phyloP scores from a whole-genome alignment of 2,797 vertebrate genomes.

The Orientallactaga sibirica region DNA sequence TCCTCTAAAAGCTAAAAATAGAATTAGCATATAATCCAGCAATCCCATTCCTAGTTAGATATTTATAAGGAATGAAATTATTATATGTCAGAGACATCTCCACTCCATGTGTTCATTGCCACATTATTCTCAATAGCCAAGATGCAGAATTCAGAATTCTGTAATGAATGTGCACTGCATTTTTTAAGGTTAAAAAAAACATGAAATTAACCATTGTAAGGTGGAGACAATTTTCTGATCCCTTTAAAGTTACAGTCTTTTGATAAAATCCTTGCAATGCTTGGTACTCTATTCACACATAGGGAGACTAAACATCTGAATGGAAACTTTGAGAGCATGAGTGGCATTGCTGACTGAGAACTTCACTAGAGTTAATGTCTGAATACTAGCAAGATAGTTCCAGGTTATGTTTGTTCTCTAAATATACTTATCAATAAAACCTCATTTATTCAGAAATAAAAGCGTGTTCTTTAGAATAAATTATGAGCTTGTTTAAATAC shows the following conservation, averaged over 20 bases:
- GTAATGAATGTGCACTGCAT: background rate
- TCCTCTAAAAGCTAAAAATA: background rate
- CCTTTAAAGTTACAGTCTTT: background rate
- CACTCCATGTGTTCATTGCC: background rate
- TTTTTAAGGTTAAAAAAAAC: background rate
- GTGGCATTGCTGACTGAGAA: background rate
- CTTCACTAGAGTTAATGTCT: background rate
- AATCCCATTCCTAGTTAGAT: background rate
- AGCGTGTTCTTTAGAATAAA: conserved; percentile 6
- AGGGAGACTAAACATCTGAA: background rate
- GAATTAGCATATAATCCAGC: background rate
- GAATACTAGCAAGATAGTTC: background rate
- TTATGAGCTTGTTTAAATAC: conserved; percentile 5
- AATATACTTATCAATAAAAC: conserved; percentile 9
- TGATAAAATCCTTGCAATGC: background rate
- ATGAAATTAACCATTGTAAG: background rate
- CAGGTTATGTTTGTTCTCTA: background rate
- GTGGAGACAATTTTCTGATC: background rate
- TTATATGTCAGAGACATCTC: background rate
- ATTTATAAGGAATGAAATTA: background rate
- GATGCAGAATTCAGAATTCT: background rate
- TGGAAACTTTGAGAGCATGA: conserved; percentile 12
- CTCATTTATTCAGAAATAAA: background rate
- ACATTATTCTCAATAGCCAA: background rate
- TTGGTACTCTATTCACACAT: background rate